phyloP scores from a whole-genome alignment of 2,888 invertebrate genomes.

The Pyrrhia umbra region DNA sequence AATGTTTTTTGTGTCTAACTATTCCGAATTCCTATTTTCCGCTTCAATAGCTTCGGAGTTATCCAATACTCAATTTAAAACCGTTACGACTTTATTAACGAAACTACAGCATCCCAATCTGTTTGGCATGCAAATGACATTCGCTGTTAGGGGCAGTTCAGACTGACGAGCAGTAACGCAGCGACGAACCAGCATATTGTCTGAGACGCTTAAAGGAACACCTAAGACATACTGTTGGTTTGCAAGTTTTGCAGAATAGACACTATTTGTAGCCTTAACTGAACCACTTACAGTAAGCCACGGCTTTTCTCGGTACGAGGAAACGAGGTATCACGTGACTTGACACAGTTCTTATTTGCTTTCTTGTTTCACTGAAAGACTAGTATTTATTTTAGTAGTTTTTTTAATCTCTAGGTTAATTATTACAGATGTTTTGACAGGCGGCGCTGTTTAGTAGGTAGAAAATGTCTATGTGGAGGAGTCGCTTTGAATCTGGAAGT shows the following conservation, averaged over 20 bases:
- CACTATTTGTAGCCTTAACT: not conserved
- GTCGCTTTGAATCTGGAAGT: too few species aligned
- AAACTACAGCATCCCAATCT: slow-evolving; percentile 17
- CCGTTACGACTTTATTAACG: slow-evolving; percentile 35
- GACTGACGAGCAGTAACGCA: not conserved
- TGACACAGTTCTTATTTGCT: too few species aligned
- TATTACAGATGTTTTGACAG: too few species aligned
- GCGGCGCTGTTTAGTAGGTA: too few species aligned
- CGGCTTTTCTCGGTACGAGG: not conserved
- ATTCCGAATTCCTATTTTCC: slow-evolving; percentile 38
- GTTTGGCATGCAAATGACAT: slow-evolving; percentile 40
- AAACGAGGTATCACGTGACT: not conserved
- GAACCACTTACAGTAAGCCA: not conserved
- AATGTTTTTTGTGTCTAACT: slow-evolving; percentile 9
- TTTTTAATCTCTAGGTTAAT: too few species aligned
- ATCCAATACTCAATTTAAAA: slow-evolving; percentile 30
- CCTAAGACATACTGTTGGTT: not conserved
- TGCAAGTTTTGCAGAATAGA: not conserved
- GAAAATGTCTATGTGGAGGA: too few species aligned
- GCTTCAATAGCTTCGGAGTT: slow-evolving; percentile 16
- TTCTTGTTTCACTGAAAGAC: too few species aligned
- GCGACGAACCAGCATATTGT: too few species aligned
- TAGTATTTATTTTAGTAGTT: too few species aligned
- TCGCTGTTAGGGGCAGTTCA: slow-evolving; percentile 7
- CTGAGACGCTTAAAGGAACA: not conserved